Evolutionary conservation across 2,888 invertebrate species (phyloP), one percentile per base, ranked within the genome.

Genomic region (Lypha dubia): DNA sequence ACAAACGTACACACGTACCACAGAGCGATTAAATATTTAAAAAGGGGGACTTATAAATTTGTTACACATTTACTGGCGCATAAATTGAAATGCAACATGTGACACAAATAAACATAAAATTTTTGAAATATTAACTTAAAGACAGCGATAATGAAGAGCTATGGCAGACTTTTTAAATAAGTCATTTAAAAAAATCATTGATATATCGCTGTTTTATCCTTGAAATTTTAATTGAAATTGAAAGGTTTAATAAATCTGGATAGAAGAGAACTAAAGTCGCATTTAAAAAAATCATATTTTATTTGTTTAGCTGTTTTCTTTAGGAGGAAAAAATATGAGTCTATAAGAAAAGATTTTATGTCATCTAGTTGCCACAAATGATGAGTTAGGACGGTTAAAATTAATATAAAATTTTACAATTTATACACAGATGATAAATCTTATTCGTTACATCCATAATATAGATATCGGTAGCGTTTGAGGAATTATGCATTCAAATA

Each of bases 21-120:
- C 5, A 11, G n/a, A 73, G 20, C 46, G 51, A 17, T 63, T 63
- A 65, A 71, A 65, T 71, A 71, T 79, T 79, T 49, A 71, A 71
- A 28, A 44, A 70, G 51, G 62, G 35, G 24, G 41, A 22, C 49
- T 77, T 38, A 71, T 38, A 63, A 71, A 71, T 71, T 79, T 79
- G 71, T 79, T 79, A 79, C 65, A 79, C 24, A 79, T 79, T 56
- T 53, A 53, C 46, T 44, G 17, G 44, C 32, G 46, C 70, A 79
- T 46, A 71, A 79, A 22, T 22, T 44, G 20, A 35, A 63, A 63
- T 71, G 70, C 38, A 46, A 24, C 63, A 63, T 56, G 62, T 79
- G 73, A 79, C 65, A 79, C 44, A 79, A 73, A 58, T 58, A 22
- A 22, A 41, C 73, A 80, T 80, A 67, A 80, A 74, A 5, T 60